Percentiles rank a stretch among this genome's conserved stretches.
phyloP scores from a whole-genome alignment of 2,888 invertebrate genomes.

The Ethmia dodecea region DNA sequence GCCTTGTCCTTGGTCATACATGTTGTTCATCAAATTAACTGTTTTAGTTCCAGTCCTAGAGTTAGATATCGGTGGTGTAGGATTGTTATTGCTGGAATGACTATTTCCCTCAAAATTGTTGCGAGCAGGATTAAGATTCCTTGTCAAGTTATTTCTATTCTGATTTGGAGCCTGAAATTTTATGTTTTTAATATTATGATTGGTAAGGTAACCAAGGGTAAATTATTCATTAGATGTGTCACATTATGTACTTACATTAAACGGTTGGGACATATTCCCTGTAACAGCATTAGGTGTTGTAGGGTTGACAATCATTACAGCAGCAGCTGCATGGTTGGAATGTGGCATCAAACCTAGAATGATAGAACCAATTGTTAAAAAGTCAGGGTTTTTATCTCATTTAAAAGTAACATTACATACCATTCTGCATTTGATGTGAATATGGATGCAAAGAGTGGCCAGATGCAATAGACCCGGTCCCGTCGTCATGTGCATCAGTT shows the following conservation, averaged over 20 bases:
- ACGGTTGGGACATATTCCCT: slow-evolving; percentile 57
- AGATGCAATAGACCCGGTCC: slow-evolving; percentile 45
- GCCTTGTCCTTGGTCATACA: slow-evolving; percentile 66
- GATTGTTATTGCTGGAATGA: slow-evolving; percentile 56
- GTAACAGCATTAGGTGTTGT: slow-evolving; percentile 69
- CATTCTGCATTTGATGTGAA: slow-evolving; percentile 69
- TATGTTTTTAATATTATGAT: not conserved
- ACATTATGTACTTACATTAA: slow-evolving; percentile 47
- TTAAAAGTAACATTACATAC: no score
- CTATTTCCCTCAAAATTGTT: slow-evolving; percentile 58
- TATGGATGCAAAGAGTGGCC: slow-evolving; percentile 63
- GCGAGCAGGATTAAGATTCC: slow-evolving; percentile 62
- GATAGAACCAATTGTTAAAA: slow-evolving; percentile 7
- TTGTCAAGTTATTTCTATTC: slow-evolving; percentile 64
- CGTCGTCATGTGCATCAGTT: slow-evolving; percentile 58
- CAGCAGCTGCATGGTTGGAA: slow-evolving; percentile 69
- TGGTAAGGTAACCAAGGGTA: no score
- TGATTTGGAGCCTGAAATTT: slow-evolving; percentile 53
- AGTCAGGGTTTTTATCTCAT: no score
- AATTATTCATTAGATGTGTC: no score
- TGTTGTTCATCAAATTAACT: slow-evolving; percentile 67
- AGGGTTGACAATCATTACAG: slow-evolving; percentile 75
- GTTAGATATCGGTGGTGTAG: slow-evolving; percentile 45
- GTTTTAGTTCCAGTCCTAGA: slow-evolving; percentile 58
- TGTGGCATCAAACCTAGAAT: slow-evolving; percentile 61